Percentiles rank a stretch among this genome's conserved stretches.
These are phyloP conservation scores for Oreohelix idahoensis DNA, from an alignment of 1,140 invertebrate genomes.

Conservation along the genomic window DNA sequence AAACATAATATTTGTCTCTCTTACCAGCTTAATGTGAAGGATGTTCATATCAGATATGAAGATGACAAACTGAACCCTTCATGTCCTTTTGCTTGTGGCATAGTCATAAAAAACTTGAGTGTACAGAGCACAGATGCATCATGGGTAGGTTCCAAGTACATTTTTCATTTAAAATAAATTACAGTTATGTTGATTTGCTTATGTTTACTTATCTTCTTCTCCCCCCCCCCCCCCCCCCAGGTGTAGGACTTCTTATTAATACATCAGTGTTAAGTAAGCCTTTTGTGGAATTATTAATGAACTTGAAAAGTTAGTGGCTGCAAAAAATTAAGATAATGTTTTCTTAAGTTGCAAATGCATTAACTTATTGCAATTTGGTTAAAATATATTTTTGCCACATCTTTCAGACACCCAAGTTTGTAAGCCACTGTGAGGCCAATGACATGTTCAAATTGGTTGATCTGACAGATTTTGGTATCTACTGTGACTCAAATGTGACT, in stretches of 20 bases:
- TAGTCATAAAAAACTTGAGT: conserved; percentile 75
- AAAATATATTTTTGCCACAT: not conserved
- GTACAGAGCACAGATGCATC: conserved; percentile 76
- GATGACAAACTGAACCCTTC: conserved; percentile 72
- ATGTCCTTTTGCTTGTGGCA: conserved; percentile 76
- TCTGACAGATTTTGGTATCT: conserved; percentile 88
- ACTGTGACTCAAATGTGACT: conserved; percentile 87
- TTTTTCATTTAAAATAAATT: not conserved
- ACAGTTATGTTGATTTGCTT: too few relatives aligned
- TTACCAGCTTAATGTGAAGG: conserved; percentile 75
- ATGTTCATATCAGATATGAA: conserved; percentile 78
- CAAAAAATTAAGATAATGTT: too few relatives aligned
- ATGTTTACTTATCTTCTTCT: too few relatives aligned
- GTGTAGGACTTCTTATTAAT: too few relatives aligned
- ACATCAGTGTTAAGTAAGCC: too few relatives aligned
- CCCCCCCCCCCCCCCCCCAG: too few relatives aligned
- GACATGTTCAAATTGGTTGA: conserved; percentile 88
- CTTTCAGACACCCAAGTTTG: conserved; percentile 73
- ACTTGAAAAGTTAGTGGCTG: too few relatives aligned
- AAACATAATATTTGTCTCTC: not conserved
- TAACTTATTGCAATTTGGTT: too few relatives aligned
- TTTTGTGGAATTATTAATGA: too few relatives aligned
- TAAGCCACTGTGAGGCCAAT: conserved; percentile 70
- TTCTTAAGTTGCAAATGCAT: too few relatives aligned
- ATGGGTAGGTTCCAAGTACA: conserved; percentile 70